Conservation (phyloP, 2,113 vertebrate species). For the Malurus alboscapulatus region DNA sequence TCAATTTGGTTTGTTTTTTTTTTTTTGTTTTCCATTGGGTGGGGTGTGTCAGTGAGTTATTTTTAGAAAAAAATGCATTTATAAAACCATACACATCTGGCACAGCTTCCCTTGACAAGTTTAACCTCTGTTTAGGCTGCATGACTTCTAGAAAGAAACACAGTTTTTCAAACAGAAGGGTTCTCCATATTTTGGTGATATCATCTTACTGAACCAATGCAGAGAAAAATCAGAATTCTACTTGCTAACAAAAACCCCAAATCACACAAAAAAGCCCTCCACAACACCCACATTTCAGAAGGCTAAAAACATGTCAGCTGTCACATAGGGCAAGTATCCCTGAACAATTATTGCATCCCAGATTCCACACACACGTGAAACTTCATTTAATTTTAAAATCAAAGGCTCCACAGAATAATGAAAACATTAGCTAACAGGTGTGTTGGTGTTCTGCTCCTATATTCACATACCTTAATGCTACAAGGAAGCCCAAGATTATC, state of each 20-base stretch:
- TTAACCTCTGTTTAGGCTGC: background rate
- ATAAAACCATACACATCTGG: background rate
- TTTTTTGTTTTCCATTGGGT: background rate
- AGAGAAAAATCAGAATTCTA: background rate
- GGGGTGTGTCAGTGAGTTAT: background rate
- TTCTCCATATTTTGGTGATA: background rate
- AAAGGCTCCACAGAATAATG: background rate
- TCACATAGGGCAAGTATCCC: accelerated
- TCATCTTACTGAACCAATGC: background rate
- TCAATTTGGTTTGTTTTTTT: background rate
- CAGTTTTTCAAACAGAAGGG: background rate
- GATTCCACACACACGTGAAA: background rate
- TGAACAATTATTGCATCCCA: background rate
- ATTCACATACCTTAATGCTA: background rate
- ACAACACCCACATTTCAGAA: background rate
- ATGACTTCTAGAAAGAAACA: background rate
- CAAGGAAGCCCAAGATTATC: background rate
- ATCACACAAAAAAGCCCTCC: background rate
- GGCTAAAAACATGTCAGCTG: background rate
- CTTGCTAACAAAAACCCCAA: background rate
- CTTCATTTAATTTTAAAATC: background rate
- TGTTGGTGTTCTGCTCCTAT: background rate
- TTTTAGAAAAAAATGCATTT: background rate
- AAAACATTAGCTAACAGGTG: background rate
- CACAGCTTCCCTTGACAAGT: background rate